phyloP scores from a whole-genome alignment of 2,888 invertebrate species.

The Eudemis profundana region DNA sequence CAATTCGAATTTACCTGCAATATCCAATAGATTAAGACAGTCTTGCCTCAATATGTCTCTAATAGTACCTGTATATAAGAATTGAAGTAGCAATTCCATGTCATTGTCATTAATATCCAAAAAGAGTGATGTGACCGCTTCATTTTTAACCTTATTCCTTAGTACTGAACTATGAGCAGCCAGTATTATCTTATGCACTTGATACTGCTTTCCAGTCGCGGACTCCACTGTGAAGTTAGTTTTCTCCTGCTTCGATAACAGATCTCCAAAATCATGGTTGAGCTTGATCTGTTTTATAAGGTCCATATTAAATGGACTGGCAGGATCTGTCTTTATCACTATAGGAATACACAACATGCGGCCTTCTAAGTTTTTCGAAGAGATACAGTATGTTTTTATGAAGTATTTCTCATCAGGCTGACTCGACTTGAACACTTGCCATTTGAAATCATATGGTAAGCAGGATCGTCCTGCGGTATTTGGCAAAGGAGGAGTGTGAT shows the following conservation, averaged over 20 bases:
- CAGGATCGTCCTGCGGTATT: conserved; percentile 44
- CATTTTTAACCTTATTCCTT: conserved; percentile 58
- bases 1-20: conserved; percentile 65
- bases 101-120: conserved; percentile 65
- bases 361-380: conserved; percentile 51
- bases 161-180: conserved; percentile 68
- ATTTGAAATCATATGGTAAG: conserved; percentile 51
- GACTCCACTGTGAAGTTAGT: conserved; percentile 67
- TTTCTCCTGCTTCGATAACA: conserved; percentile 58
- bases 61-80: conserved; percentile 70
- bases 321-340: conserved; percentile 57
- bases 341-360: conserved; percentile 65
- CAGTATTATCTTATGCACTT: conserved; percentile 67
- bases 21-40: conserved; percentile 60
- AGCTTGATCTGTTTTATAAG: conserved; percentile 64
- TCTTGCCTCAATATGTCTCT: conserved; percentile 62
- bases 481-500: conserved; percentile 44
- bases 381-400: conserved; percentile 66
- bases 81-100: conserved; percentile 67
- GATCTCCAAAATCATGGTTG: conserved; percentile 59
- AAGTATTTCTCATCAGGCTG: conserved; percentile 61
- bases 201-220: conserved; percentile 58
- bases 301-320: conserved; percentile 55
- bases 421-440: conserved; percentile 57
- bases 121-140: conserved; percentile 49